Evolutionary conservation across 1,140 invertebrate species (phyloP).

Genomic region (Platyscapa corneri): DNA sequence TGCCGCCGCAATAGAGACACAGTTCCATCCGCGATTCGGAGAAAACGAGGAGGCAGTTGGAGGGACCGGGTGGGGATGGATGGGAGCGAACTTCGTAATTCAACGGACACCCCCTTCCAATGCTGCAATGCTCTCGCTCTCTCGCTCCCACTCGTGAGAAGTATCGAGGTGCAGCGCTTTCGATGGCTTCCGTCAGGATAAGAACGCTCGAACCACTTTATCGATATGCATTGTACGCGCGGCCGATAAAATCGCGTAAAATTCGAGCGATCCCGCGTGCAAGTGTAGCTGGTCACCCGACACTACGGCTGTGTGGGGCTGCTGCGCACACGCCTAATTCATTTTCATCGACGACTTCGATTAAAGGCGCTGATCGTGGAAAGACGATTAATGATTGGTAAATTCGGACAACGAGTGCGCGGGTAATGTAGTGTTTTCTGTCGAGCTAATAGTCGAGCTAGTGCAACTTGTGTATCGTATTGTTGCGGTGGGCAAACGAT

Average conservation of each 20-base stretch:
- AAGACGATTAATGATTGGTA: conserved; percentile 33
- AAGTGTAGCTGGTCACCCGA: no score
- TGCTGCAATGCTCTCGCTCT: no score
- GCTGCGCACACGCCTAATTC: background rate
- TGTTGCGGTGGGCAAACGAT: background rate
- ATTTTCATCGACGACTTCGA: conserved; percentile 19
- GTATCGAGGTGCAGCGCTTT: background rate
- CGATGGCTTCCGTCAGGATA: conserved; percentile 29
- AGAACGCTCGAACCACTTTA: conserved; percentile 16
- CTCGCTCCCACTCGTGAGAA: no score
- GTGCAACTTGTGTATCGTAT: background rate
- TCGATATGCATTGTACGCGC: background rate
- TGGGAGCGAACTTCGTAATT: no score
- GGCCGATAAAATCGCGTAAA: no score
- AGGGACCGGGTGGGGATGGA: no score
- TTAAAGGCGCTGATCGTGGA: conserved; percentile 20
- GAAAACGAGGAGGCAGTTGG: no score
- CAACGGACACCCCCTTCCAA: no score
- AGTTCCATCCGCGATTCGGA: no score
- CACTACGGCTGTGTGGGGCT: no score
- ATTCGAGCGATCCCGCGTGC: no score
- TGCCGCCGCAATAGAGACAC: no score
- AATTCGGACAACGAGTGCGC: background rate
- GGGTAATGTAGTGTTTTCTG: background rate
- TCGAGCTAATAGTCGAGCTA: background rate